Conservation (phyloP, 2,113 vertebrate genomes). For the Odocoileus virginianus region DNA sequence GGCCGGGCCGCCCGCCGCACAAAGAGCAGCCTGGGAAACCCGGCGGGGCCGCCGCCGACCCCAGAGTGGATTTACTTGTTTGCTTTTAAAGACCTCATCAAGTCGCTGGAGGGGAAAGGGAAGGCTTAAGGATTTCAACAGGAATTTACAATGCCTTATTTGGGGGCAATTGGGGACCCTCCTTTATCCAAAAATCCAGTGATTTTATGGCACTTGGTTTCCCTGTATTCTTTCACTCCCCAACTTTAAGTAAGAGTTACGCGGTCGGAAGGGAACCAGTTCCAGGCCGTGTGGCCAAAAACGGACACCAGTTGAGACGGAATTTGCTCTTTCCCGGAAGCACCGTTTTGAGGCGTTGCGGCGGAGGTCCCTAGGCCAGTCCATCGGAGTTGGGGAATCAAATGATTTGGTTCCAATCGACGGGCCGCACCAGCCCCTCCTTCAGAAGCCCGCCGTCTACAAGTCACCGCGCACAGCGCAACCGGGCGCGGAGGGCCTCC, state of each 20-base stretch:
- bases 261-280: not conserved
- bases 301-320: not conserved
- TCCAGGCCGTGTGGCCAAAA: not conserved
- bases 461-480: rapidly evolving
- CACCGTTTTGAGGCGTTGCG: not conserved
- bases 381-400: not conserved
- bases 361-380: not conserved
- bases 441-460: not conserved
- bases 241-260: not conserved
- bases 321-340: not conserved
- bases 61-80: not conserved
- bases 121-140: not conserved
- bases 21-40: constrained; percentile 73
- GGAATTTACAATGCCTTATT: not conserved
- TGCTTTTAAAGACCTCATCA: not conserved
- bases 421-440: not conserved
- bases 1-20: constrained; percentile 69
- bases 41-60: not conserved
- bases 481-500: not conserved
- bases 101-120: not conserved
- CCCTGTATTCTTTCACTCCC: not conserved
- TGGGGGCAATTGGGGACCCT: not conserved
- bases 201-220: not conserved
- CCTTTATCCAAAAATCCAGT: not conserved
- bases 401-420: not conserved